Evolutionary conservation across 2,113 vertebrate genomes (phyloP).

Genomic region (Phycodurus eques): DNA sequence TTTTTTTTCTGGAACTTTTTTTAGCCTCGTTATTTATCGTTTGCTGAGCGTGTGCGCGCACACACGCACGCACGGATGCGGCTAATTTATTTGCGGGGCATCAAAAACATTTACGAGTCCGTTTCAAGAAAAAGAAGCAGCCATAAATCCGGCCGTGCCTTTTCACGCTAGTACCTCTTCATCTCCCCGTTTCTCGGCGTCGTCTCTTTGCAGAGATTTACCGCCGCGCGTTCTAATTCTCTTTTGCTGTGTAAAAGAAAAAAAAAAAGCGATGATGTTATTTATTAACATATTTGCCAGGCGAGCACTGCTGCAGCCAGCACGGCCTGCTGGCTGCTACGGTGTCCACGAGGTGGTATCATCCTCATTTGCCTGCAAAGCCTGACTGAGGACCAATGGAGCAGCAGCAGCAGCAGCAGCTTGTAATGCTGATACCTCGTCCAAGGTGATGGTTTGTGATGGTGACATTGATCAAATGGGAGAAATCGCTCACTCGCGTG

Average conservation of each 20-base stretch:
- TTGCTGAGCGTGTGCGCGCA: constrained; percentile 61
- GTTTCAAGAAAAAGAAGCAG: constrained; percentile 57
- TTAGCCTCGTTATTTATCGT: constrained; percentile 60
- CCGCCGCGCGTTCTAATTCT: constrained; percentile 44
- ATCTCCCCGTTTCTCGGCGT: constrained; percentile 23
- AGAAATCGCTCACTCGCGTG: not conserved
- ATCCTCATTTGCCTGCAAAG: constrained; percentile 62
- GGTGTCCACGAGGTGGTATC: constrained; percentile 75
- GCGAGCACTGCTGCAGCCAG: constrained; percentile 1
- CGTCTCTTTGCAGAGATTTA: constrained; percentile 38
- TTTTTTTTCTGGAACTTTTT: constrained; percentile 19
- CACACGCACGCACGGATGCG: not conserved
- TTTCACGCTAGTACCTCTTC: constrained; percentile 17
- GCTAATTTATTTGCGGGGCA: constrained; percentile 63
- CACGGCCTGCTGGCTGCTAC: constrained; percentile 1
- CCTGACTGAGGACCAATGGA: not conserved
- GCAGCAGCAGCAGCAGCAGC: not conserved
- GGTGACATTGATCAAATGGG: too few relatives aligned
- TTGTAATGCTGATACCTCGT: not conserved
- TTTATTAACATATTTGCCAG: constrained; percentile 17
- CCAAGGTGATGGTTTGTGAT: not conserved
- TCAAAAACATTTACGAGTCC: constrained; percentile 71
- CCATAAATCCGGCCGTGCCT: constrained; percentile 53
- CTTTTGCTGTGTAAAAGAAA: constrained; percentile 5
- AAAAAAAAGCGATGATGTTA: not conserved